These are phyloP conservation scores for Anolis carolinensis DNA, from an alignment of 2,113 vertebrate species.

Conservation along the genomic window DNA sequence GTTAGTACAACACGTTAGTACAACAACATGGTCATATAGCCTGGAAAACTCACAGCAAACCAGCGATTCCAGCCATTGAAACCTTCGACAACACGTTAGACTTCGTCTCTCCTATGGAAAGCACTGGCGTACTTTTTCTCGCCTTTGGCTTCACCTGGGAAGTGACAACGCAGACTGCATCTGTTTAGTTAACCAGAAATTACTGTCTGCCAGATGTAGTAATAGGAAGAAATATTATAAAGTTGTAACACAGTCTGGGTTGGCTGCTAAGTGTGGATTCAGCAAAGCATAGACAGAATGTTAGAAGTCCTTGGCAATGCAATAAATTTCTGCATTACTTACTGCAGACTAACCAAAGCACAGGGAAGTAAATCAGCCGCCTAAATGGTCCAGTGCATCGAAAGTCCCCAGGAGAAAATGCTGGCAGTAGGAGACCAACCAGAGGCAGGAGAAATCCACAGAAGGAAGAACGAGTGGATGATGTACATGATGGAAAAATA, in stretches of 20 bases:
- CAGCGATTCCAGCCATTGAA: too few species aligned
- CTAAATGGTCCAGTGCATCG: neutral
- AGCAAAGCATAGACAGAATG: neutral
- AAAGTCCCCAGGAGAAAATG: neutral
- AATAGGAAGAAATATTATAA: constrained; percentile 6
- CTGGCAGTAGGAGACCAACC: neutral
- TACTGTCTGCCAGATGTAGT: neutral
- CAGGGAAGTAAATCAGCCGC: neutral
- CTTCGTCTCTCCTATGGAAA: neutral
- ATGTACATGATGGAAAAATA: neutral
- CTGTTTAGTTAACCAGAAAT: neutral
- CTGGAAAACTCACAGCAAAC: too few species aligned
- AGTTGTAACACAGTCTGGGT: constrained; percentile 1
- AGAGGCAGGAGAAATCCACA: neutral
- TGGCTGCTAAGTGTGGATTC: neutral
- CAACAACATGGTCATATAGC: too few species aligned
- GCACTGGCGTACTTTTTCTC: neutral
- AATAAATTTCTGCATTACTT: neutral
- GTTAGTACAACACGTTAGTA: too few species aligned
- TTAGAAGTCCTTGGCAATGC: neutral
- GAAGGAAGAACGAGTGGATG: neutral
- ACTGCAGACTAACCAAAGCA: neutral
- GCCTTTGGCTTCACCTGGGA: neutral
- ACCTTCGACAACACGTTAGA: too few species aligned
- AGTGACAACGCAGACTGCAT: neutral